phyloP scores from a whole-genome alignment of 2,113 vertebrate genomes.

The Calonectris borealis region DNA sequence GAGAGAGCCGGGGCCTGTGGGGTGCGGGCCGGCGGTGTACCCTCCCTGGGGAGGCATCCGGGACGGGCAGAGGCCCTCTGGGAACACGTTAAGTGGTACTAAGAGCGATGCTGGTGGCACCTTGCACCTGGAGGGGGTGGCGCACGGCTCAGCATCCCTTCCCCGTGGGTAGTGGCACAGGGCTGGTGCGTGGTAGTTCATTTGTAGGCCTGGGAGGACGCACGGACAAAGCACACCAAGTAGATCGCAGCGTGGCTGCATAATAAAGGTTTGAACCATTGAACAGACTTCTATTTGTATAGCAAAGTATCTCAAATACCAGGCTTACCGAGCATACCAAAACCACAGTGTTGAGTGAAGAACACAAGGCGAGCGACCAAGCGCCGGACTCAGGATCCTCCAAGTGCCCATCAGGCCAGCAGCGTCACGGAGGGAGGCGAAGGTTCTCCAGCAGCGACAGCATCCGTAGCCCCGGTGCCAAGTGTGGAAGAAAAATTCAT shows the following conservation, averaged over 20 bases:
- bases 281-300: fast-evolving
- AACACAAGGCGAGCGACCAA: fast-evolving
- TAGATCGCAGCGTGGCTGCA: fast-evolving
- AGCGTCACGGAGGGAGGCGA: fast-evolving
- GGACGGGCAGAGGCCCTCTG: not conserved
- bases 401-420: too few species aligned
- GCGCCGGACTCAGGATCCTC: too few species aligned
- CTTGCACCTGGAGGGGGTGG: not conserved
- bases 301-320: too few species aligned
- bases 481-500: not conserved
- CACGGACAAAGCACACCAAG: fast-evolving
- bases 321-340: fast-evolving
- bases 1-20: not conserved
- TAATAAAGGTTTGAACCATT: not conserved
- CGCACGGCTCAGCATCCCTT: fast-evolving
- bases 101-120: fast-evolving
- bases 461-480: not conserved
- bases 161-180: fast-evolving
- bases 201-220: not conserved
- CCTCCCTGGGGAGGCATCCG: not conserved
- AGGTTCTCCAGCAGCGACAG: not conserved
- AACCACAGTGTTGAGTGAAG: not conserved
- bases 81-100: not conserved
- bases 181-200: fast-evolving
- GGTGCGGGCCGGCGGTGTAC: fast-evolving